phyloP scores from a whole-genome alignment of 2,888 invertebrate genomes.

The Drosophila stalkeri region DNA sequence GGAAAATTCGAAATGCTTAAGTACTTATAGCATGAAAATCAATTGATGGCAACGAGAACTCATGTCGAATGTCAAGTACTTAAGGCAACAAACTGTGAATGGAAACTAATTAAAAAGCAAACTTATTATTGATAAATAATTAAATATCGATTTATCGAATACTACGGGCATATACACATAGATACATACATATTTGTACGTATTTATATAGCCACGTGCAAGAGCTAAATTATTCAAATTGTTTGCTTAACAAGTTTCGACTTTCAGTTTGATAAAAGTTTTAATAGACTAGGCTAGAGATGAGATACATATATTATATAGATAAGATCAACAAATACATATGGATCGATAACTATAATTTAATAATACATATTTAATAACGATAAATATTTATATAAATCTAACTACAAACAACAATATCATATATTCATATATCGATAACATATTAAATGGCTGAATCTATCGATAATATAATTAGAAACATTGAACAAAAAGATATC shows the following conservation, averaged over 20 bases:
- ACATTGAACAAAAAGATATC: too few relatives aligned
- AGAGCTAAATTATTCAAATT: not conserved
- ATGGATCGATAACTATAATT: not conserved
- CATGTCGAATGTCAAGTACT: not conserved
- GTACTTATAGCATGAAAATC: slow-evolving; percentile 39
- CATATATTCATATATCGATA: not conserved
- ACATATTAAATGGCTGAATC: not conserved
- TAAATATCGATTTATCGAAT: slow-evolving; percentile 7
- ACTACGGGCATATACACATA: not conserved
- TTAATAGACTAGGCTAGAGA: not conserved
- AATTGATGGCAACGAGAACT: slow-evolving; percentile 10
- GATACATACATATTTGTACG: too few relatives aligned
- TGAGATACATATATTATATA: not conserved
- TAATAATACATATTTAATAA: not conserved
- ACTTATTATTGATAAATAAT: slow-evolving; percentile 3
- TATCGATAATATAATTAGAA: not conserved
- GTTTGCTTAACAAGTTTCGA: not conserved
- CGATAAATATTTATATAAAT: not conserved
- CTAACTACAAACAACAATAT: not conserved
- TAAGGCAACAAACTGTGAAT: slow-evolving; percentile 1
- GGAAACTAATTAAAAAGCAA: slow-evolving; percentile 4
- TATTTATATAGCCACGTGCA: not conserved
- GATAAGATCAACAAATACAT: not conserved
- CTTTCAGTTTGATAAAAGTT: not conserved
- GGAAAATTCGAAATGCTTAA: slow-evolving; percentile 10